Conservation (phyloP, 2,888 invertebrate genomes). For the Lordiphosa fenestrarum region DNA sequence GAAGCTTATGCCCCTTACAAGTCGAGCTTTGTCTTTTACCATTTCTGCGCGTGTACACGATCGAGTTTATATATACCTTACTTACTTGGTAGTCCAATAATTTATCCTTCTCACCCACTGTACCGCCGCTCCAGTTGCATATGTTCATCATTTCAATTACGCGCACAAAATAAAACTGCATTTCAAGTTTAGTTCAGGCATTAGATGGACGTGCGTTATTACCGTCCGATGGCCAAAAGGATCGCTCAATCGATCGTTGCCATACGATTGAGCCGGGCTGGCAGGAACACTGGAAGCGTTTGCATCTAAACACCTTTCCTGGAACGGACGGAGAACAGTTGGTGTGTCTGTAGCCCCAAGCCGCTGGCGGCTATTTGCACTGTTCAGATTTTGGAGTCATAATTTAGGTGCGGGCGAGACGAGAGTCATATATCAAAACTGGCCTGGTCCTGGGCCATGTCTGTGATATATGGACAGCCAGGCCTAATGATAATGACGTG, state of each 20-base stretch:
- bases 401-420: constrained; percentile 66
- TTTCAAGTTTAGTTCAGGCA: constrained; percentile 17
- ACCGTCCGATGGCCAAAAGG: constrained; percentile 17
- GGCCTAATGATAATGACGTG: constrained; percentile 71
- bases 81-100: no score
- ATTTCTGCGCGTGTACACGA: no score
- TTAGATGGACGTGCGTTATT: constrained; percentile 37
- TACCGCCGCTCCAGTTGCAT: constrained; percentile 15
- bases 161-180: constrained; percentile 29
- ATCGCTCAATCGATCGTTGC: constrained; percentile 28
- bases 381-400: constrained; percentile 45
- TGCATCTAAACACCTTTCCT: constrained; percentile 74
- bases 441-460: constrained; percentile 1
- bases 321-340: constrained; percentile 37
- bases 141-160: constrained; percentile 55
- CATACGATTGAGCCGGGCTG: constrained; percentile 31
- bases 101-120: constrained; percentile 37
- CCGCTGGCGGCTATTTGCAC: constrained; percentile 70
- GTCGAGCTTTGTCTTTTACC: no score
- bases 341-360: constrained; percentile 57
- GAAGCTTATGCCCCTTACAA: no score
- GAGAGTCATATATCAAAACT: constrained; percentile 52
- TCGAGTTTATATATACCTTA: no score
- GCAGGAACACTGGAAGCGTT: constrained; percentile 77
- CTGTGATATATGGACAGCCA: constrained; percentile 60